phyloP scores from a whole-genome alignment of 1,140 invertebrate genomes.

The Euwallacea fornicatus region DNA sequence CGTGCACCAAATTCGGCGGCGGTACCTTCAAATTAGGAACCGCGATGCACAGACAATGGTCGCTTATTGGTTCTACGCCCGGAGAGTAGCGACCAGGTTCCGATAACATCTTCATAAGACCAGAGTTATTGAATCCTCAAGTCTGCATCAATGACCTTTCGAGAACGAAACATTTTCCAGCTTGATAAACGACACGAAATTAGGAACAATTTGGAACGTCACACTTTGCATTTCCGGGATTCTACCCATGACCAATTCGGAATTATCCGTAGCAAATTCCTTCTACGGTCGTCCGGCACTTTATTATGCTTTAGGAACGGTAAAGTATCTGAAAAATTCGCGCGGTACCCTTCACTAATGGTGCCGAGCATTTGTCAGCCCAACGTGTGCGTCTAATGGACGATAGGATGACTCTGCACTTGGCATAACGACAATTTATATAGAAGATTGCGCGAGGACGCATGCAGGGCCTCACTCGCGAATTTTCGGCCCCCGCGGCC shows the following conservation, averaged over 20 bases:
- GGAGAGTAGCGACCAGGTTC: too few relatives aligned
- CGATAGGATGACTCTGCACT: slow-evolving; percentile 17
- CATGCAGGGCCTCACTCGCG: background rate
- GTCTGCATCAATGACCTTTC: too few relatives aligned
- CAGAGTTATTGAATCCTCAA: too few relatives aligned
- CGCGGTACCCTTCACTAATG: slow-evolving; percentile 34
- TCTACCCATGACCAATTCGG: slow-evolving; percentile 29
- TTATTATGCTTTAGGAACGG: slow-evolving; percentile 35
- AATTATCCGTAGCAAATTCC: slow-evolving; percentile 35
- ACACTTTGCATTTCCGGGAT: slow-evolving; percentile 34
- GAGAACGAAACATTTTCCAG: background rate
- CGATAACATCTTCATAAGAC: too few relatives aligned
- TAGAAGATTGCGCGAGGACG: background rate
- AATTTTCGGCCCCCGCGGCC: background rate
- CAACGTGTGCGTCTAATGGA: slow-evolving; percentile 15
- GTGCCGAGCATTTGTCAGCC: slow-evolving; percentile 27
- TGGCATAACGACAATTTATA: background rate
- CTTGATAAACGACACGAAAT: slow-evolving; percentile 28
- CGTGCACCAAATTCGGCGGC: slow-evolving; percentile 22
- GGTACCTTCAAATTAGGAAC: slow-evolving; percentile 25
- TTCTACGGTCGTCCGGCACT: slow-evolving; percentile 31
- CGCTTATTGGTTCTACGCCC: background rate
- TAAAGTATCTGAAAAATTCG: slow-evolving; percentile 24
- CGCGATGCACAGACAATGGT: slow-evolving; percentile 18
- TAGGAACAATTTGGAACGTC: slow-evolving; percentile 31